A percentile compares a stretch with the other conserved stretches of the same genome.
Conservation (phyloP, 1,140 invertebrate genomes). For the Panagrolaimus sp. region DNA sequence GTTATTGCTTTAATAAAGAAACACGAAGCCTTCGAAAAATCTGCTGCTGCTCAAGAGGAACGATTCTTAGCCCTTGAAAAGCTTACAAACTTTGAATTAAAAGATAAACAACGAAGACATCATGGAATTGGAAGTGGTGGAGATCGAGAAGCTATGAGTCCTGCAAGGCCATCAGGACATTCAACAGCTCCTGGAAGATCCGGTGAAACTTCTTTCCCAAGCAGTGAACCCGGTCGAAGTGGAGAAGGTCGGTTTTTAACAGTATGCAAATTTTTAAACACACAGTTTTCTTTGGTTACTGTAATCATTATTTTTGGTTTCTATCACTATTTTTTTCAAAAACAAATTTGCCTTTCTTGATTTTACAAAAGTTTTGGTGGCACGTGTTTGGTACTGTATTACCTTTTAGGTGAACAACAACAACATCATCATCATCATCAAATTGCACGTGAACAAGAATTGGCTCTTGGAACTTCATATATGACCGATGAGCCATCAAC, state of each 20-base stretch:
- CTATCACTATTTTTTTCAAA: neutral
- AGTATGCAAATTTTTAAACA: slow-evolving; percentile 1
- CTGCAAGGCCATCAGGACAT: slow-evolving; percentile 19
- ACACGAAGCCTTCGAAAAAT: slow-evolving; percentile 99
- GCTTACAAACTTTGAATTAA: slow-evolving; percentile 97
- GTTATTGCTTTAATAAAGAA: slow-evolving; percentile 98
- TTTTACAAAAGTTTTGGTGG: neutral
- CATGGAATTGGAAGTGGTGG: slow-evolving; percentile 65
- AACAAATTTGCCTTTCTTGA: neutral
- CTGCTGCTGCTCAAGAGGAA: slow-evolving; percentile 94
- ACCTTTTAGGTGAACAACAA: neutral
- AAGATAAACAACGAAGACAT: slow-evolving; percentile 83
- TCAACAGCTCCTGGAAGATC: neutral
- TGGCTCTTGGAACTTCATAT: too few species aligned
- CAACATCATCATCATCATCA: too few species aligned
- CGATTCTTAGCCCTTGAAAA: slow-evolving; percentile 92
- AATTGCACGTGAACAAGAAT: too few species aligned
- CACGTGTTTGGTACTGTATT: neutral
- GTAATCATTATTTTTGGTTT: slow-evolving; percentile 13
- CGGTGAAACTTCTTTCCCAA: slow-evolving; percentile 41
- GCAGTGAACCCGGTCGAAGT: slow-evolving; percentile 22
- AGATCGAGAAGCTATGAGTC: neutral
- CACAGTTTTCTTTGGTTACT: too few species aligned
- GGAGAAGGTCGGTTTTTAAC: slow-evolving; percentile 33
- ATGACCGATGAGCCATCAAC: neutral